Evolutionary conservation across 2,113 vertebrate genomes (phyloP), one percentile per base, ranked within the genome.

Genomic region (Microtus pennsylvanicus): DNA sequence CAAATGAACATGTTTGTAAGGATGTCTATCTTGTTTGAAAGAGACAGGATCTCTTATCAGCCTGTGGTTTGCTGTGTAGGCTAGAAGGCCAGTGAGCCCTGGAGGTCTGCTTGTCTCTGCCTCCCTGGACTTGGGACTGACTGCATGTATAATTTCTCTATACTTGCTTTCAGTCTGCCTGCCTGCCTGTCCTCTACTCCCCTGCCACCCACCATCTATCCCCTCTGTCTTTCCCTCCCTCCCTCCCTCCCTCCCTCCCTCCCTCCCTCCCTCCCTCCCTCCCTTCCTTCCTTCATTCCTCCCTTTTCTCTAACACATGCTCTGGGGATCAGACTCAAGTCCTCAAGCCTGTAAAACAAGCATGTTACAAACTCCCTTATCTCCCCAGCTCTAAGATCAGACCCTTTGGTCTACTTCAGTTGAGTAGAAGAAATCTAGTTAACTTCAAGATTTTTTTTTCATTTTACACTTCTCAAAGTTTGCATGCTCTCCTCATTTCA

Each of bases 371-470:
- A 52, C 47, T 30, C 1, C 7, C 3, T 26, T 47, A 16, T 30
- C 3, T 16, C 47, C 75, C 47, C 17, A 78, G 45, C 28, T 28
- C 26, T 17, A 80, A 80, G 30, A 21, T 30, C 28, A 85, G 95
- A 74, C 63, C 75, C 69, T 95, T 87, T 98, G 90, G 97, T 50
- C 96, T 85, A 96, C 93, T 95, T 35, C 47, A 50, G 76, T 47
- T 91, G 89, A 96, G 88, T 90, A 89, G 82, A 82, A 94, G 70
- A 97, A 22, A 50, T 83, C 91, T 96, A 92, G 97, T 96, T 82
- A 81, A 96, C n/a, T 86, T 89, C 45, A 86, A 78, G 50, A 58
- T 91, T 45, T 55, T 50, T 80, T 93, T n/a, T 70, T 70, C 7
- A 50, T 69, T 81, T 61, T 47, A 94, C 52, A 67, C 72, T 74